Base-by-base conservation (phyloP, 1,140 invertebrate genomes). In the Drosophila burlai region DNA sequence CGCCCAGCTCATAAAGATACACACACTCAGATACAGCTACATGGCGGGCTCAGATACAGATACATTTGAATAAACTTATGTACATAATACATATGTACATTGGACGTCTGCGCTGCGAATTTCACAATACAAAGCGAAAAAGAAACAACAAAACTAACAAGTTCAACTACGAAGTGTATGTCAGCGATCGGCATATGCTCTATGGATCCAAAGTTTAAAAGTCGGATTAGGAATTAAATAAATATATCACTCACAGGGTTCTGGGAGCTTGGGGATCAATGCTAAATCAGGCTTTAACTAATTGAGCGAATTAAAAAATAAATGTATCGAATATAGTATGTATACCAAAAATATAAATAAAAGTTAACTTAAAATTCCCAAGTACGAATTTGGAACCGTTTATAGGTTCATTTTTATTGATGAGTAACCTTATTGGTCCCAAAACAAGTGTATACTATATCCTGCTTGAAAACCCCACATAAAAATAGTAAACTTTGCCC, bases 1-100 rank as follows among this genome's bases (percentile, higher is more conserved):
- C 81, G 61, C 47, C 76, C 65, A 64, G 71, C 81, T 67, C 76
- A 73, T 73, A 73, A 73, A 73, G 54, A 65, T 61, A 60, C 57
- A 52, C 31, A 47, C 18, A 64, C 21, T 26, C 26, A 61, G 34
- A 64, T 64, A 64, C 31, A 73, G 24, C 55, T 24, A 61, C 31
- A 66, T n/a, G 61, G 46, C 47, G 63, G 50, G 69, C 58, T 64
- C 47, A 36, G 36, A 57, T 36, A 54, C 11, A 54, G 34, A 71
- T 55, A 62, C 36, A 40, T 49, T 71, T 15, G 18, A 58, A 57
- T 57, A 26, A 43, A 52, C 29, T 11, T 43, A 69, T 54, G 18
- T 55, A 38, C 18, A 26, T 43, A 34, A 36, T n/a, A 46, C 21
- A 40, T 45, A 55, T 40, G 58, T 60, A 72, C 55, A 76, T 57